Conservation (phyloP, 2,113 vertebrate species). For the Physeter macrocephalus region DNA sequence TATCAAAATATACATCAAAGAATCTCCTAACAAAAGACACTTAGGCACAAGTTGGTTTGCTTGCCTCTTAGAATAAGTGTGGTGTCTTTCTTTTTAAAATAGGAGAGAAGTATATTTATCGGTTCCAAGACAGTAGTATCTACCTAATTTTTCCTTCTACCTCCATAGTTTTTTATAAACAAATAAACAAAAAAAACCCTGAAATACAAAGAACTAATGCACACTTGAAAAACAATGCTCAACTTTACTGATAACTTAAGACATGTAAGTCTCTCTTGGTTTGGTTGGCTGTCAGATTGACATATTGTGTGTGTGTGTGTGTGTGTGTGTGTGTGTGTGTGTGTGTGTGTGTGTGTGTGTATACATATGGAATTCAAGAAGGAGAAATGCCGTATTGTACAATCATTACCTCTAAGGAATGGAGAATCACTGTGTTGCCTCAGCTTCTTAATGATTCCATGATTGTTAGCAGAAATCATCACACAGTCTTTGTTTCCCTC, state of each 20-base stretch:
- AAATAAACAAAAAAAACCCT: neutral
- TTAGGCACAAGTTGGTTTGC: neutral
- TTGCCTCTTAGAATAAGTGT: neutral
- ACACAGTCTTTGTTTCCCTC: neutral
- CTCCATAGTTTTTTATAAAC: neutral
- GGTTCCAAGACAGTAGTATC: neutral
- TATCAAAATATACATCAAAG: neutral
- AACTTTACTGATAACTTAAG: neutral
- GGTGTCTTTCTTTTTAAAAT: neutral
- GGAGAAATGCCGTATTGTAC: neutral
- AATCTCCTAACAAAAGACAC: neutral
- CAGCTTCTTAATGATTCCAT: neutral
- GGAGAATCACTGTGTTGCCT: neutral
- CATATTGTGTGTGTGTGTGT: accelerated
- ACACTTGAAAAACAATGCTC: neutral
- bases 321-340: accelerated
- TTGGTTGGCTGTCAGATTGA: neutral
- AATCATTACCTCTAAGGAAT: neutral
- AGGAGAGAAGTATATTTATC: neutral
- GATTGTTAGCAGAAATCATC: neutral
- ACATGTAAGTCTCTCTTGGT: neutral
- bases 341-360: neutral
- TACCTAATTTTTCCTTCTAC: neutral
- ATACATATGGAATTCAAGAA: neutral
- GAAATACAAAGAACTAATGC: neutral